phyloP scores from a whole-genome alignment of 2,113 vertebrate genomes.

The Redunca redunca region DNA sequence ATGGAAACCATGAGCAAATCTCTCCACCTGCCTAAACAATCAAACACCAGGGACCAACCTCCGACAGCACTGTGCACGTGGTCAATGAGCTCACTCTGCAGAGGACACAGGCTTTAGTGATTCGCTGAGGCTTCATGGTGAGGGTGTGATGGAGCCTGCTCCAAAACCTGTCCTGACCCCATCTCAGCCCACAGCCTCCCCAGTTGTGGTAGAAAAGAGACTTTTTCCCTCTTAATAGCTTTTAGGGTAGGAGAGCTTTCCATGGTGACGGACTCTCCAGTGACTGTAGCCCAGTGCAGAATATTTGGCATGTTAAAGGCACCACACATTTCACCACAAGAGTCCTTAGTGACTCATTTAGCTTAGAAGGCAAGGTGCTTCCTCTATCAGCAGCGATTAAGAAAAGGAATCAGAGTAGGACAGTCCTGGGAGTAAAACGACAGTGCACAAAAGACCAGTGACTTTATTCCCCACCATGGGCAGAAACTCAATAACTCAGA shows the following conservation, averaged over 20 bases:
- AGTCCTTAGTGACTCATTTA: neutral
- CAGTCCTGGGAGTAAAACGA: neutral
- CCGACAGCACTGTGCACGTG: neutral
- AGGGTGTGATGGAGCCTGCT: neutral
- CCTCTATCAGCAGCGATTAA: neutral
- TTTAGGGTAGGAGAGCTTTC: neutral
- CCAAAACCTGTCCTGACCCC: neutral
- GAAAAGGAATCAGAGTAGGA: neutral
- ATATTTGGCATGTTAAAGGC: neutral
- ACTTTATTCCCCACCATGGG: neutral
- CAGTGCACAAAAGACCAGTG: neutral
- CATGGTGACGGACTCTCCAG: neutral
- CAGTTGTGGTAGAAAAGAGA: neutral
- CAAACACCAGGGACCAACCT: neutral
- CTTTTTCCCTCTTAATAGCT: neutral
- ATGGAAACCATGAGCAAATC: neutral
- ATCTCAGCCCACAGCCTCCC: neutral
- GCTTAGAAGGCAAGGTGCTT: neutral
- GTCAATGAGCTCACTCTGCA: neutral
- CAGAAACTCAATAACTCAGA: neutral
- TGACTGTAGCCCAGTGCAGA: neutral
- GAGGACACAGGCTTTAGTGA: neutral
- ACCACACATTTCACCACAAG: neutral
- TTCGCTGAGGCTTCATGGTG: neutral
- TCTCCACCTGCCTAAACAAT: neutral